phyloP scores from a whole-genome alignment of 2,113 vertebrate genomes.

The Candoia aspera region DNA sequence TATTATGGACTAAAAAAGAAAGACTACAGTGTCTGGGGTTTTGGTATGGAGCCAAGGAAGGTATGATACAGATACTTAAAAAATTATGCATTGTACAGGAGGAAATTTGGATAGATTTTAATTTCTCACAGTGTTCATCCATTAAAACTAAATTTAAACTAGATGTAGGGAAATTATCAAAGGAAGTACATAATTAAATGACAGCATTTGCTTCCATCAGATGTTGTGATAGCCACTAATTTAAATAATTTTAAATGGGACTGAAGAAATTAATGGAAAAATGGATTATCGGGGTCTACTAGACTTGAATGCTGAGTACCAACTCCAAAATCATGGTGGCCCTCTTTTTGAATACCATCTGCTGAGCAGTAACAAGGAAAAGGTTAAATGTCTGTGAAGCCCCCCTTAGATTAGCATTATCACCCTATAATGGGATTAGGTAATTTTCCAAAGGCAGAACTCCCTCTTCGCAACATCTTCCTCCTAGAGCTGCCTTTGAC shows the following conservation, averaged over 20 bases:
- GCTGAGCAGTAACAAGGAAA: neutral
- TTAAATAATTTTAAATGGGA: neutral
- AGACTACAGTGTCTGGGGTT: neutral
- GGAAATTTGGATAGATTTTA: neutral
- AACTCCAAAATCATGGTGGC: neutral
- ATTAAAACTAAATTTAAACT: neutral
- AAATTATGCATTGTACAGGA: neutral
- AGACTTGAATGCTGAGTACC: neutral
- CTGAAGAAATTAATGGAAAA: neutral
- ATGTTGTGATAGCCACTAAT: neutral
- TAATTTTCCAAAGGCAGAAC: neutral
- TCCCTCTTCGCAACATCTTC: neutral
- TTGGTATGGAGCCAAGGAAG: neutral
- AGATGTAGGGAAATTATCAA: neutral
- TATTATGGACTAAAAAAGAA: neutral
- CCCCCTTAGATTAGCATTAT: neutral
- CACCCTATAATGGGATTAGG: neutral
- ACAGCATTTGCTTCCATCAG: neutral
- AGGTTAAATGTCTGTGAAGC: neutral
- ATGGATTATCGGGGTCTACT: neutral
- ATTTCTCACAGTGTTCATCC: neutral
- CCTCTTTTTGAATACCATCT: neutral
- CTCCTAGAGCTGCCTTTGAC: neutral
- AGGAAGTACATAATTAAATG: neutral
- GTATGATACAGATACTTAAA: neutral